These are phyloP conservation scores for Dysidea cf. avara DNA, from an alignment of 37 sponge, comb jelly and placozoan genomes.

Conservation along the genomic window DNA sequence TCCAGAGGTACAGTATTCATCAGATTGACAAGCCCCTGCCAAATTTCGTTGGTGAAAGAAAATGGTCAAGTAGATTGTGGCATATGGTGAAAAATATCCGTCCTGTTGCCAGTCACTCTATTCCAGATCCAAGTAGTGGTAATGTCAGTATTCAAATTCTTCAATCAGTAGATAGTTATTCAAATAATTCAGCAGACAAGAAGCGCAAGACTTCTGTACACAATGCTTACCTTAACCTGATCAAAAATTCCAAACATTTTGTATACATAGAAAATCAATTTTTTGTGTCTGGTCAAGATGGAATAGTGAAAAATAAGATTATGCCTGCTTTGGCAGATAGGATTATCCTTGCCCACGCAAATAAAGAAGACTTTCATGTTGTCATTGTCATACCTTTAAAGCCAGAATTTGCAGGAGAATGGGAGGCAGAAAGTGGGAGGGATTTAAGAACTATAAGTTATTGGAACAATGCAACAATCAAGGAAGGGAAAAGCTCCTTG, in stretches of 20 bases:
- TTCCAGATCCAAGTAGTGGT: constrained; percentile 31
- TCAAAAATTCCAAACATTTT: constrained; percentile 58
- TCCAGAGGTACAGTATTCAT: constrained; percentile 11
- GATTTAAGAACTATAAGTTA: neutral
- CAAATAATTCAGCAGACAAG: constrained; percentile 31
- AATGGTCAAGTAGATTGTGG: too few relatives aligned
- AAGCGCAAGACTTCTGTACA: constrained; percentile 34
- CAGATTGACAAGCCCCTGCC: too few relatives aligned
- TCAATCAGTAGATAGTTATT: constrained; percentile 41
- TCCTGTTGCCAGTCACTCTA: constrained; percentile 7
- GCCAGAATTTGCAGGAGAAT: constrained; percentile 52
- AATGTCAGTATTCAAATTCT: constrained; percentile 44
- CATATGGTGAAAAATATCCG: too few relatives aligned
- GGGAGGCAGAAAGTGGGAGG: too few relatives aligned
- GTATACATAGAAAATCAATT: constrained; percentile 69
- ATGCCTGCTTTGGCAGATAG: constrained; percentile 16
- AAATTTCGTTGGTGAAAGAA: too few relatives aligned
- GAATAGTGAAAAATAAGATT: constrained; percentile 23
- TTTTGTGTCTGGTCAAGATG: constrained; percentile 41
- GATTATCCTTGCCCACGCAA: constrained; percentile 36
- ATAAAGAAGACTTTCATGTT: constrained; percentile 32
- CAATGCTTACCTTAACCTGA: constrained; percentile 33
- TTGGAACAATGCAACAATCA: neutral
- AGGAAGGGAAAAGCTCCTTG: neutral
- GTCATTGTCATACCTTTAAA: constrained; percentile 28